Percentiles rank a stretch among this genome's conserved stretches.
Conservation (phyloP, 2,113 vertebrate genomes). For the Steatornis caripensis region DNA sequence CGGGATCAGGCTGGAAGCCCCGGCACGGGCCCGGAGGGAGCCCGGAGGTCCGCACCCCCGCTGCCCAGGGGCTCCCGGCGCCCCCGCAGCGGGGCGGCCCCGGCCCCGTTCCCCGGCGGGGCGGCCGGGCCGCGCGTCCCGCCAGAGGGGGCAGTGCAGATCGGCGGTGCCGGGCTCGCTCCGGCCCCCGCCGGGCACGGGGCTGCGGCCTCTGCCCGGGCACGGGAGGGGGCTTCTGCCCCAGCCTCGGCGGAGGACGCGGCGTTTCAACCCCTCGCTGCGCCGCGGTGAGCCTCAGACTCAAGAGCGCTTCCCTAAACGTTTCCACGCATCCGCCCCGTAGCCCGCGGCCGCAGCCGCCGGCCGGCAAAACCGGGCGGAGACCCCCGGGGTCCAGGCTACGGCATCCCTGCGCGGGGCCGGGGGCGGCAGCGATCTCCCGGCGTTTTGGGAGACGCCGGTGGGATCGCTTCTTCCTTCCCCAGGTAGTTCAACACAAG, state of each 20-base stretch:
- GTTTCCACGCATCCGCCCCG: background rate
- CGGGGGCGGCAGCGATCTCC: background rate
- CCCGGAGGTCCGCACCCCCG: rapidly evolving
- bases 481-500: background rate
- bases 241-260: too few relatives aligned
- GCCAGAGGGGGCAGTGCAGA: constrained; percentile 32
- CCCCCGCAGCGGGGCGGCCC: background rate
- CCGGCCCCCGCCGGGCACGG: background rate
- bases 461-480: background rate
- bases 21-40: background rate
- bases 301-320: background rate
- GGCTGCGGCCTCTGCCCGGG: background rate
- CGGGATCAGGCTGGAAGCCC: background rate
- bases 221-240: background rate
- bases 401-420: too few relatives aligned
- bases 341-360: background rate
- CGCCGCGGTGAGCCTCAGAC: background rate
- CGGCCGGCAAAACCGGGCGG: background rate
- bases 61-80: background rate
- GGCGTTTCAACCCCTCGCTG: background rate
- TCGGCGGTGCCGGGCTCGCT: background rate
- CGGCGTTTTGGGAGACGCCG: background rate
- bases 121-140: background rate
- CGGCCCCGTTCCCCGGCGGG: background rate
- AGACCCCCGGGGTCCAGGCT: background rate